Evolutionary conservation across 2,888 invertebrate genomes (phyloP).

Genomic region (Drosophila incognita): DNA sequence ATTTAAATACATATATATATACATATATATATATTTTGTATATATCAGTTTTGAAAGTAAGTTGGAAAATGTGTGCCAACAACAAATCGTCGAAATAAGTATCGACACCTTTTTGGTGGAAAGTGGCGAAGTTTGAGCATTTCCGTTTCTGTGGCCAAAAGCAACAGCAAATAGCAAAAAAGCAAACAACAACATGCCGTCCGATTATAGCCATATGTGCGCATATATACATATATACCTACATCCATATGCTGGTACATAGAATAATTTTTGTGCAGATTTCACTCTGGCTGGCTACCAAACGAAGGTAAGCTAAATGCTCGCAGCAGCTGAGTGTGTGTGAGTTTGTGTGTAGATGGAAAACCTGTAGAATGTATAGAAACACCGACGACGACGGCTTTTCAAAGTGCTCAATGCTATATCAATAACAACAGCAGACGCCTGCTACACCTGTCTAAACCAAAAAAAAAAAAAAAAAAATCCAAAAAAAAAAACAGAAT

Average conservation of each 20-base stretch:
- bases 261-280: constrained; percentile 59
- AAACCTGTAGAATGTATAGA: constrained; percentile 76
- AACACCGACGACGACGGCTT: constrained; percentile 62
- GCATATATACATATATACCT: background rate
- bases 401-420: constrained; percentile 77
- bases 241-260: background rate
- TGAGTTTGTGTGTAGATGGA: constrained; percentile 52
- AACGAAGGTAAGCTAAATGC: constrained; percentile 58
- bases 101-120: constrained; percentile 65
- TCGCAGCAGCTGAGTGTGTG: constrained; percentile 17
- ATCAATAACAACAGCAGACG: constrained; percentile 67
- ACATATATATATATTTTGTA: background rate
- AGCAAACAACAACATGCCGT: constrained; percentile 18
- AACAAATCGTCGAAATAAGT: constrained; percentile 15
- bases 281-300: constrained; percentile 49
- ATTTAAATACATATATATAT: background rate
- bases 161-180: constrained; percentile 22
- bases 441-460: constrained; percentile 68
- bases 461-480: constrained; percentile 41
- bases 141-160: constrained; percentile 70
- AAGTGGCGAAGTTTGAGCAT: constrained; percentile 57
- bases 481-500: constrained; percentile 33
- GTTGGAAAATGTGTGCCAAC: constrained; percentile 43
- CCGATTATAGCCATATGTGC: constrained; percentile 32
- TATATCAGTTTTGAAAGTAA: constrained; percentile 38